Evolutionary conservation across 64 coral and sea anemone genomes (phyloP).

Genomic region (Porites lutea): DNA sequence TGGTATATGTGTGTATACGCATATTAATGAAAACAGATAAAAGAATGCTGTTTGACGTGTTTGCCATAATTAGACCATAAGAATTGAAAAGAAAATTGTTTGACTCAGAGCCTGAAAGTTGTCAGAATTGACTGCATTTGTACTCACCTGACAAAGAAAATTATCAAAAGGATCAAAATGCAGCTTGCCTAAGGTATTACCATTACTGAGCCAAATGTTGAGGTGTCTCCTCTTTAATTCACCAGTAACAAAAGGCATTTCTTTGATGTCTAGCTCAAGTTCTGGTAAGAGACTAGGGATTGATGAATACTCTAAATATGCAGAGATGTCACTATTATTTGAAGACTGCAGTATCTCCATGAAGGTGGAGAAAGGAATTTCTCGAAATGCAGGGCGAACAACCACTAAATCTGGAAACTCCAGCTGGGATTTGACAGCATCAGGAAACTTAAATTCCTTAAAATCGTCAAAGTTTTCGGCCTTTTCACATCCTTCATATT

Average conservation of each 20-base stretch:
- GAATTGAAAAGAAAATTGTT: no score
- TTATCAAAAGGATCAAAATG: conserved; percentile 96
- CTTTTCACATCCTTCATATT: conserved; percentile 83
- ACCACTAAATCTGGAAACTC: conserved; percentile 82
- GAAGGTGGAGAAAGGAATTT: conserved; percentile 73
- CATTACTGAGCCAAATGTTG: conserved; percentile 89
- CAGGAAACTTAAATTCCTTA: conserved; percentile 62
- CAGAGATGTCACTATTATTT: conserved; percentile 61
- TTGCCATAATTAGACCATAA: no score
- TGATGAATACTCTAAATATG: conserved; percentile 84
- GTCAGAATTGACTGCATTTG: no score
- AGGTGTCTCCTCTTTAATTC: conserved; percentile 80
- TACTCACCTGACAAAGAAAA: conserved; percentile 78
- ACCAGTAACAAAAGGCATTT: conserved; percentile 58
- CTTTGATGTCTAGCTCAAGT: conserved; percentile 66
- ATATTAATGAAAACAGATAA: no score
- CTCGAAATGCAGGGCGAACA: conserved; percentile 75
- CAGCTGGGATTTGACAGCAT: conserved; percentile 64
- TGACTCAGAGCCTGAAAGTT: no score
- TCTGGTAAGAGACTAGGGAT: conserved; percentile 74
- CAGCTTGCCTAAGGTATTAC: conserved; percentile 83
- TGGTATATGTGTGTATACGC: no score
- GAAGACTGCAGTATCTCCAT: conserved; percentile 56
- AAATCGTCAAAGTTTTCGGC: conserved; percentile 70
- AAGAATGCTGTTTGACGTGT: no score